Evolutionary conservation across 1,140 invertebrate genomes (phyloP).

Genomic region (Lethocerus indicus): DNA sequence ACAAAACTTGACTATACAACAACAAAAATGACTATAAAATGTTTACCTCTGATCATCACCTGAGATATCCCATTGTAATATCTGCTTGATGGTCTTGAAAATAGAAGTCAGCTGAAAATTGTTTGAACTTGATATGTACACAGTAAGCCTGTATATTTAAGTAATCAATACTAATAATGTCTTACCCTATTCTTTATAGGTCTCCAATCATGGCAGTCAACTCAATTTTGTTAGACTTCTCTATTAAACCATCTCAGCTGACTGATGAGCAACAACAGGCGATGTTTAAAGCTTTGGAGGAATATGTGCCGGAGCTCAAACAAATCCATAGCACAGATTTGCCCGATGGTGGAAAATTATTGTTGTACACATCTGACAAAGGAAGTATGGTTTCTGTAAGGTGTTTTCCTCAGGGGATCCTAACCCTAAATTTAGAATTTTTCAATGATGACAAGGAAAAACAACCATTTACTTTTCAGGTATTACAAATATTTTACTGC

Average conservation of each 20-base stretch:
- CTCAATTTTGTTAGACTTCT: conserved; percentile 63
- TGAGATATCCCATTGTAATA: no score
- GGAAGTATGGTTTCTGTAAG: conserved; percentile 49
- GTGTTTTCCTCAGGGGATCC: conserved; percentile 48
- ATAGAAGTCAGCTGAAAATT: no score
- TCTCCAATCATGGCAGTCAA: conserved; percentile 51
- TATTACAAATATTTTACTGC: conserved; percentile 31
- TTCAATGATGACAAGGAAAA: conserved; percentile 53
- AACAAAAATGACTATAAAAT: no score
- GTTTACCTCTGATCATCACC: no score
- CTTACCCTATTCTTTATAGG: no score
- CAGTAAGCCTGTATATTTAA: no score
- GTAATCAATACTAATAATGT: no score
- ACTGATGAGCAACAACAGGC: conserved; percentile 43
- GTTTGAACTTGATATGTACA: no score
- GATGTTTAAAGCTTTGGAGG: conserved; percentile 44
- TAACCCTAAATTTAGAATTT: conserved; percentile 67
- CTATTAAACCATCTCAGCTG: conserved; percentile 45
- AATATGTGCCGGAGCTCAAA: conserved; percentile 48
- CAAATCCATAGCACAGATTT: conserved; percentile 30
- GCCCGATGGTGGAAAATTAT: conserved; percentile 45
- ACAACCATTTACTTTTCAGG: conserved; percentile 51
- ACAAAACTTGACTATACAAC: no score
- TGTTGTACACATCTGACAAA: conserved; percentile 45
- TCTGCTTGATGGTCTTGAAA: no score